Conservation (phyloP, 2,888 invertebrate species). For the Campaea margaritaria region DNA sequence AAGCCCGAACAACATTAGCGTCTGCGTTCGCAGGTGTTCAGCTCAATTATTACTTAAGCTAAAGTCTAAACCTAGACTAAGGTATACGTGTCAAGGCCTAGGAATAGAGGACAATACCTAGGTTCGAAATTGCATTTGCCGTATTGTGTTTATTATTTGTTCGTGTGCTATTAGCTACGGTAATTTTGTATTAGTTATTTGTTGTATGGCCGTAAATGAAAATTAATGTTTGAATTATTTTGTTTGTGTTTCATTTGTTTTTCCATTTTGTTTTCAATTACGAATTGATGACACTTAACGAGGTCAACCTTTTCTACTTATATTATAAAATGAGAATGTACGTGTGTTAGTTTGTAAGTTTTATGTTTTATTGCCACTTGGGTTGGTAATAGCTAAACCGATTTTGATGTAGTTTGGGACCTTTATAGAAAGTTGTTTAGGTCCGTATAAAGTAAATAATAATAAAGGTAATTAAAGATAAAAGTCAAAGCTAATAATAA, state of each 20-base stretch:
- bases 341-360: too few relatives aligned
- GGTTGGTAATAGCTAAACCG: too few relatives aligned
- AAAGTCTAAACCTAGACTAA: conserved; percentile 13
- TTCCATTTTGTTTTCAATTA: too few relatives aligned
- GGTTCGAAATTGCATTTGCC: conserved; percentile 40
- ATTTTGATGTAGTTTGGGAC: too few relatives aligned
- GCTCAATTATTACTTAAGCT: conserved; percentile 38
- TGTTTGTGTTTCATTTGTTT: neutral
- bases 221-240: conserved; percentile 10
- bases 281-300: too few relatives aligned
- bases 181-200: conserved; percentile 30
- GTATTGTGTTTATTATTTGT: conserved; percentile 38
- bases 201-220: conserved; percentile 12
- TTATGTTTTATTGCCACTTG: too few relatives aligned
- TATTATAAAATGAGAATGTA: too few relatives aligned
- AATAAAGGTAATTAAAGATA: too few relatives aligned
- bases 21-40: conserved; percentile 38
- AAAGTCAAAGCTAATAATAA: too few relatives aligned
- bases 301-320: too few relatives aligned
- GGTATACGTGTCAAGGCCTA: conserved; percentile 40
- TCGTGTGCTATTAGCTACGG: conserved; percentile 33
- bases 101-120: conserved; percentile 41
- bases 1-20: conserved; percentile 31
- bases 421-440: too few relatives aligned
- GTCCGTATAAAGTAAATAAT: too few relatives aligned